Percentiles rank a stretch among this genome's conserved stretches.
Evolutionary conservation across 2,888 invertebrate genomes (phyloP).

Genomic region (Rhaphigaster nebulosa): DNA sequence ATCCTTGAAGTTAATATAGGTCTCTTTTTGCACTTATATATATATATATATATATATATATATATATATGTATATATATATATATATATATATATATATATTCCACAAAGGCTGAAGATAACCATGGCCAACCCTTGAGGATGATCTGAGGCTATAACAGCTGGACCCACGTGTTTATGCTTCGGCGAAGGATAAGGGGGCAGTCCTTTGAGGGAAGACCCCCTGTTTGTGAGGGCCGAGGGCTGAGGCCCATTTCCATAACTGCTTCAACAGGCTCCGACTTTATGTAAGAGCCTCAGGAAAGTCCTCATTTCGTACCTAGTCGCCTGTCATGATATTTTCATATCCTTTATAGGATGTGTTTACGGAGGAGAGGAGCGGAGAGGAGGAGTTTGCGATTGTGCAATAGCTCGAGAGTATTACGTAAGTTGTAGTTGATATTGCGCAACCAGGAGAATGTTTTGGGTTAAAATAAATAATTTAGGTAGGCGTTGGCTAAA

Average conservation of each 20-base stretch:
- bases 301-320: slow-evolving; percentile 4
- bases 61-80: no score
- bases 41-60: no score
- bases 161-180: slow-evolving; percentile 44
- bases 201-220: background rate
- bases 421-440: background rate
- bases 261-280: slow-evolving; percentile 32
- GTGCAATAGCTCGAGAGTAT: background rate
- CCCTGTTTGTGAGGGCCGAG: background rate
- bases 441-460: background rate
- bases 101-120: background rate
- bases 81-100: no score
- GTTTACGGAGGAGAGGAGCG: background rate
- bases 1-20: no score
- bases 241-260: slow-evolving; percentile 17
- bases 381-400: background rate
- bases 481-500: no score
- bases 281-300: slow-evolving; percentile 28
- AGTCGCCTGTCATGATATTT: slow-evolving; percentile 28
- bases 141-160: background rate
- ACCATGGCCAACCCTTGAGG: background rate
- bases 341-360: slow-evolving; percentile 31
- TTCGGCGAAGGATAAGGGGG: slow-evolving; percentile 1
- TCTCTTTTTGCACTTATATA: no score
- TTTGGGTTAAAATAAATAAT: background rate